Base-by-base conservation (phyloP, 53 echinoderm and acorn worm genomes). In the Apostichopus leukothele region DNA sequence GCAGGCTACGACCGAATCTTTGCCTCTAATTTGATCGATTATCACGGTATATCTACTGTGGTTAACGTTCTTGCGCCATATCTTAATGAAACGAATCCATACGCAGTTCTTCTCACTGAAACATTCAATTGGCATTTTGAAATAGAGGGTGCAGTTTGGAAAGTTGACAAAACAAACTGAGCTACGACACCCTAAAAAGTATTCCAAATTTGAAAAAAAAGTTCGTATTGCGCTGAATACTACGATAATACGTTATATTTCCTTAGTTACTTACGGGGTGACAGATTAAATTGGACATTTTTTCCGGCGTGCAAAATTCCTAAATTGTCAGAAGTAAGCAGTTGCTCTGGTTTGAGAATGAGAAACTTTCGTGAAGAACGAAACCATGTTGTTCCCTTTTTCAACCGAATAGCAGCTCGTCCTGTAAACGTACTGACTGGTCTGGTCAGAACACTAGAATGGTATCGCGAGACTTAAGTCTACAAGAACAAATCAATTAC, bases 231-330 rank as follows among this genome's bases (percentile, higher is more conserved):
- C 5, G 68, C 68, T 51, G 90, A 90, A 66, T 90, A 90, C 68
- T 86, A 90, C 53, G 83, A 94, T 67, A 94, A 94, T 68, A 94
- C 92, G 1, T 13, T 86, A 60, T 89, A 88, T 71, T 94, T 94
- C 74, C 76, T 94, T 10, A 75, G 78, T 50, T 94, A 92, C 61
- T 89, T 94, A 7, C 85, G 94, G 39, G 92, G 90, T 12, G 90
- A 74, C 14, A 86, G 88, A 63, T 74, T 91, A 86, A 86, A 27
- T 10, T 52, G 6, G 8, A 3, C 1, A 1, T 5, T 13, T 10
- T 0, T 16, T 5, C 22, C 1, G 22, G 5, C 9, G 18, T 4
- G 11, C 6, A 26, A 18, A 76, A 26, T 91, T 18, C 91, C 89
- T 12, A 91, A 60, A 50, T 91, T 88, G 75, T 73, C 57, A 1